Evolutionary conservation across 2,888 invertebrate species (phyloP), one percentile per base, ranked within the genome.

Genomic region (Tiphia femorata): DNA sequence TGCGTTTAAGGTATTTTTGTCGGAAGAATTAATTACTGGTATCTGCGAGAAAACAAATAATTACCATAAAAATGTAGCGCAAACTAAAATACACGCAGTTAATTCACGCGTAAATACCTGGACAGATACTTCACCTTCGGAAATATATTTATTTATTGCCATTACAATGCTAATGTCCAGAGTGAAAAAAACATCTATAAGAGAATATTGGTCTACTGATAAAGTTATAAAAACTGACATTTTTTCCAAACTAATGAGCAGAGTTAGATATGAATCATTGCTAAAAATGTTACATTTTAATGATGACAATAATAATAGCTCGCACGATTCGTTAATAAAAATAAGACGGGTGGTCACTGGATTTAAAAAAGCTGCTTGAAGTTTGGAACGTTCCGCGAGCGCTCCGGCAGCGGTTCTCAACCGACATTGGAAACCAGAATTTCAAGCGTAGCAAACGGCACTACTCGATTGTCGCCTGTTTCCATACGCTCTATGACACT

Each of bases 1-100:
- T 53, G 53, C 53, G 43, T 54, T 54, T 43, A 35, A 54, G 14
- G 16, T 54, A 43, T 27, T 48, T 42, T 48, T 54, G 37, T 48
- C 42, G 19, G 42, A 48, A 48, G 35, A 48, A 42, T 48, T 54
- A 54, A 42, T 54, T 42, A 35, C 48, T 54, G 35, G 42, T 10
- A 48, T 54, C n/a, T 37, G 35, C 48, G 53, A 47, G 25, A 41
- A 54, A 42, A 54, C 41, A 54, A 53, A 53, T 42, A 48, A 54
- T 54, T 54, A 30, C 37, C 42, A 42, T 37, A 54, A 42, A 48
- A 42, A 48, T 27, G 38, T 48, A 8, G 27, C 35, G 42, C 53
- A 54, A 42, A 42, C 37, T 48, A 47, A 33, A 48, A 37, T 42
- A 35, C 37, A 46, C 21, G 21, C 40, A 52, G 33, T 23, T 38